Base-by-base conservation (phyloP, 35 echinoderm and acorn worm species). In the Apostichopus parvimensis region DNA sequence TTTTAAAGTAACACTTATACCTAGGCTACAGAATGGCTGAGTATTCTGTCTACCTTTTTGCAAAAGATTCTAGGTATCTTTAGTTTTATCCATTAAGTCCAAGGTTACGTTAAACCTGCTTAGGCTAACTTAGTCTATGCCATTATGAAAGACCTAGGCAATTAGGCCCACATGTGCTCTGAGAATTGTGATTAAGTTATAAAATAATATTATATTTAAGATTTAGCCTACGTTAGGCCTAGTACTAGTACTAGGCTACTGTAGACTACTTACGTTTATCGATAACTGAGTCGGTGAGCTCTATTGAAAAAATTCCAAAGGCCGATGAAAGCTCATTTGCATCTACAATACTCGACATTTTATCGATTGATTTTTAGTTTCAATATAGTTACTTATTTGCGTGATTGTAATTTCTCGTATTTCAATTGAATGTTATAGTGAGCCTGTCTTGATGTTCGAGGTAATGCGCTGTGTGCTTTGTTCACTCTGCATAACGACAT, bases 261-360 rank as follows among this genome's bases (percentile, higher is more conserved):
- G 45, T 14, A 57, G 54, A 14, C 45, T 80, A 94, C 93, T 89
- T 88, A 96, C 95, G 70, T 82, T 96, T 96, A 56, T 96, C 95
- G 6, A 96, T 83, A 70, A 96, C 73, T 18, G 94, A 92, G 18
- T 90, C 87, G 86, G 56, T 5, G 79, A 17, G 56, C 21, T 91
- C 87, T 18, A 96, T 78, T 18, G 82, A 93, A 96, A 96, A 96
- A 8, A 56, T 87, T 25, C 87, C 92, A 75, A 96, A 96, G 24
- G 94, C 93, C 6, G 94, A 89, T 23, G 90, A 77, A 5, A 96
- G 86, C 52, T 96, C 95, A 5, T 96, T 87, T 83, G 82, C 92
- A 45, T 83, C 86, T 23, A 95, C 87, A 75, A 87, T 71, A 59
- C 81, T 84, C 3, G 81, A 22, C 81, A 84, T 84, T 17, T 22